Conservation (phyloP, 2,113 vertebrate genomes). For the Ginglymostoma cirratum region DNA sequence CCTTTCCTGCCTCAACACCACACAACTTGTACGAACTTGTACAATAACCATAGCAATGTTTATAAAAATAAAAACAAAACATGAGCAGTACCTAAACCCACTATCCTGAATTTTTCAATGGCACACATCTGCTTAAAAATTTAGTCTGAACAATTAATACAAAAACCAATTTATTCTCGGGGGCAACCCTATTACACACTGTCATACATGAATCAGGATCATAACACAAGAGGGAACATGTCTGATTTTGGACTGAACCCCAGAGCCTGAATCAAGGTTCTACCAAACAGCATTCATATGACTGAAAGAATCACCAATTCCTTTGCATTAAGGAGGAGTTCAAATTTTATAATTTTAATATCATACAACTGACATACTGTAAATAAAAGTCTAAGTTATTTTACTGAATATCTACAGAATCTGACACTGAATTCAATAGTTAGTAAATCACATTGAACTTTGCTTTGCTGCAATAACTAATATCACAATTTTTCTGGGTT, state of each 20-base stretch:
- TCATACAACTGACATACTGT: neutral
- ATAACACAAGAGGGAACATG: neutral
- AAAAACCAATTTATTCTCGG: neutral
- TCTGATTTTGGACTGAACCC: neutral
- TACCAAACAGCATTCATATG: neutral
- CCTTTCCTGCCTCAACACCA: neutral
- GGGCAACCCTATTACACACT: neutral
- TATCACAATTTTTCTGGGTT: neutral
- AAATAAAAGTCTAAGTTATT: neutral
- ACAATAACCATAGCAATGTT: neutral
- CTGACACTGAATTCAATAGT: neutral
- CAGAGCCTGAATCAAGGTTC: neutral
- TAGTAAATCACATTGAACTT: neutral
- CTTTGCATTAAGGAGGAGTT: neutral
- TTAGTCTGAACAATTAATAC: neutral
- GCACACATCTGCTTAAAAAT: neutral
- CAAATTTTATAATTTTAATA: neutral
- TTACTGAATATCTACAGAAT: neutral
- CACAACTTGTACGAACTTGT: neutral
- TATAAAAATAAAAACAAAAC: neutral
- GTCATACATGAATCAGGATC: neutral
- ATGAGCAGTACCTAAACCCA: neutral
- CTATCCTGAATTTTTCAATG: neutral
- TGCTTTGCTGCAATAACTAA: neutral
- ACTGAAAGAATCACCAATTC: neutral